Evolutionary conservation across 2,797 vertebrate genomes (phyloP).

Genomic region (Pangasius sanitwongsei): DNA sequence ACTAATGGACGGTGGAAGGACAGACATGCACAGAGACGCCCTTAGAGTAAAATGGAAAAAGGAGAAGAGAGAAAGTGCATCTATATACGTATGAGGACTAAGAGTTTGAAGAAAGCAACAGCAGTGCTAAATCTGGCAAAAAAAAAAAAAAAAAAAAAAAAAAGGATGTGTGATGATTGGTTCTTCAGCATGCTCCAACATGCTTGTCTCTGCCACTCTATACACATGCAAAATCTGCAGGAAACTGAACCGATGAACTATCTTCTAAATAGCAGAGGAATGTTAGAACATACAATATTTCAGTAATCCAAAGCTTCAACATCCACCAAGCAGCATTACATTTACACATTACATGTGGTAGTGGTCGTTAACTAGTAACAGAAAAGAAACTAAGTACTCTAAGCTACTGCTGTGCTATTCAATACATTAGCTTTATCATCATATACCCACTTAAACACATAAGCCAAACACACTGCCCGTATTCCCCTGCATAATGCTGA

Average conservation of each 20-base stretch:
- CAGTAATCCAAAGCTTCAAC: background rate
- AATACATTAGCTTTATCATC: background rate
- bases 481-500: background rate
- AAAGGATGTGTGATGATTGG: background rate
- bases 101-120: background rate
- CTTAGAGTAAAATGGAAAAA: background rate
- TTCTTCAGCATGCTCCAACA: background rate
- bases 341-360: background rate
- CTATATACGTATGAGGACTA: background rate
- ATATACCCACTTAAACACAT: background rate
- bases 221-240: background rate
- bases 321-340: background rate
- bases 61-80: background rate
- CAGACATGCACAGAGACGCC: constrained; percentile 15
- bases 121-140: background rate
- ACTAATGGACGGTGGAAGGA: constrained; percentile 23
- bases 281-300: background rate
- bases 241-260: background rate
- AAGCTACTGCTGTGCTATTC: background rate
- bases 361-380: background rate
- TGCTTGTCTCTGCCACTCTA: background rate
- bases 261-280: constrained; percentile 7
- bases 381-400: background rate
- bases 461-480: background rate
- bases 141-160: background rate